Evolutionary conservation across 2,888 invertebrate species (phyloP).

Genomic region (Troides oblongomaculatus): DNA sequence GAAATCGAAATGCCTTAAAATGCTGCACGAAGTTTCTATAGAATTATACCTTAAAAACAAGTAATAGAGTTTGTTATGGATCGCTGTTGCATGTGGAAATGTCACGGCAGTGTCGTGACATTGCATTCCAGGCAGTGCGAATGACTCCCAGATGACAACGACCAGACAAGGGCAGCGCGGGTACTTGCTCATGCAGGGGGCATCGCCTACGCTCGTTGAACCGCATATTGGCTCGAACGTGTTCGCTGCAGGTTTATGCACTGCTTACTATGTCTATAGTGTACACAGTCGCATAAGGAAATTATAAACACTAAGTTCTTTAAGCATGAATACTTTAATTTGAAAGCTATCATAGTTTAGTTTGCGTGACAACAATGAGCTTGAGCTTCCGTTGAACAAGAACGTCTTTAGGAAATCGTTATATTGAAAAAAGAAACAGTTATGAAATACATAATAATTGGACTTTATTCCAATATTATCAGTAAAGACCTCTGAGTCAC

Average conservation of each 20-base stretch:
- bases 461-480: too few relatives aligned
- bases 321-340: too few relatives aligned
- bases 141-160: slow-evolving; percentile 74
- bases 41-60: slow-evolving; percentile 30
- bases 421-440: too few relatives aligned
- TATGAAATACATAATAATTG: too few relatives aligned
- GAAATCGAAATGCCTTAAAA: slow-evolving; percentile 37
- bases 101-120: slow-evolving; percentile 64
- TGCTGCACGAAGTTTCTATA: background rate
- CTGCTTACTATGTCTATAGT: slow-evolving; percentile 3
- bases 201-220: slow-evolving; percentile 43
- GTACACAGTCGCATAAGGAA: background rate
- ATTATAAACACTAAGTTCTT: background rate
- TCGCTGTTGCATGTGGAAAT: slow-evolving; percentile 38
- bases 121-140: slow-evolving; percentile 75
- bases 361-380: too few relatives aligned
- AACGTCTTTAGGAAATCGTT: too few relatives aligned
- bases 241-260: slow-evolving; percentile 19
- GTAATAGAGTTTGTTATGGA: slow-evolving; percentile 34
- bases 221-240: slow-evolving; percentile 25
- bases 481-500: too few relatives aligned
- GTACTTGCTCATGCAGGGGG: slow-evolving; percentile 55
- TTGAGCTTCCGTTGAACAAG: too few relatives aligned
- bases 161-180: slow-evolving; percentile 72
- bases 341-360: too few relatives aligned